Percentiles rank a stretch among this genome's conserved stretches.
Conservation (phyloP, 2,888 invertebrate genomes). For the Orgyia antiqua region DNA sequence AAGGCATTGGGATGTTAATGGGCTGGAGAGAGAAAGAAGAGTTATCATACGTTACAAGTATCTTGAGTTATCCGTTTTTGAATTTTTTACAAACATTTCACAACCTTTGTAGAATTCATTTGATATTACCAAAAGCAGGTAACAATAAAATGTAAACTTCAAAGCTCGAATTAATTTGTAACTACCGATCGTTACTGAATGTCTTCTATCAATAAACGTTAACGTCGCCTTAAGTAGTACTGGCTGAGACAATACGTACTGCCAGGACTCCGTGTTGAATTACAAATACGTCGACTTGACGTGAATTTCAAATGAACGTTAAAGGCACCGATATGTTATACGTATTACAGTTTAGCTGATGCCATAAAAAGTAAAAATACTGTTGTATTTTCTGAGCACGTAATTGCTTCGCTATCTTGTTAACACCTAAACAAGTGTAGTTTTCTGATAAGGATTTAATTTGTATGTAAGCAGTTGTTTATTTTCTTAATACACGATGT, state of each 20-base stretch:
- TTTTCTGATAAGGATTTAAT: conserved; percentile 9
- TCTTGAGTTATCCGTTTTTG: too few relatives aligned
- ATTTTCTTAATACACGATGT: too few relatives aligned
- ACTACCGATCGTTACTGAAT: conserved; percentile 21
- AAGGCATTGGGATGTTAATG: too few relatives aligned
- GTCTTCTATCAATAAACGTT: conserved; percentile 28
- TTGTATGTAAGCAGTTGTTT: neutral
- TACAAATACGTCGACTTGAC: conserved; percentile 70
- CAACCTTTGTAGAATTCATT: too few relatives aligned
- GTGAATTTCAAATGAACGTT: conserved; percentile 51
- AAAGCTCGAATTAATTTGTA: conserved; percentile 25
- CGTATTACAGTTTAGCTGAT: conserved; percentile 14
- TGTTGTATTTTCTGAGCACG: conserved; percentile 21
- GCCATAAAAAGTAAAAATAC: conserved; percentile 14
- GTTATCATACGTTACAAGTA: too few relatives aligned
- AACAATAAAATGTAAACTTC: too few relatives aligned
- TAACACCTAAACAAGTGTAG: conserved; percentile 24
- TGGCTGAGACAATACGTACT: conserved; percentile 70
- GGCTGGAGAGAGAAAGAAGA: too few relatives aligned
- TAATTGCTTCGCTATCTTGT: conserved; percentile 21
- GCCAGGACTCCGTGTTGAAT: conserved; percentile 64
- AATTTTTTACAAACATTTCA: too few relatives aligned
- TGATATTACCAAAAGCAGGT: too few relatives aligned
- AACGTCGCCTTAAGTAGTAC: conserved; percentile 35
- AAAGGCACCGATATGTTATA: conserved; percentile 14